Conservation (phyloP, 2,113 vertebrate species). For the Melanostigma gelatinosum region DNA sequence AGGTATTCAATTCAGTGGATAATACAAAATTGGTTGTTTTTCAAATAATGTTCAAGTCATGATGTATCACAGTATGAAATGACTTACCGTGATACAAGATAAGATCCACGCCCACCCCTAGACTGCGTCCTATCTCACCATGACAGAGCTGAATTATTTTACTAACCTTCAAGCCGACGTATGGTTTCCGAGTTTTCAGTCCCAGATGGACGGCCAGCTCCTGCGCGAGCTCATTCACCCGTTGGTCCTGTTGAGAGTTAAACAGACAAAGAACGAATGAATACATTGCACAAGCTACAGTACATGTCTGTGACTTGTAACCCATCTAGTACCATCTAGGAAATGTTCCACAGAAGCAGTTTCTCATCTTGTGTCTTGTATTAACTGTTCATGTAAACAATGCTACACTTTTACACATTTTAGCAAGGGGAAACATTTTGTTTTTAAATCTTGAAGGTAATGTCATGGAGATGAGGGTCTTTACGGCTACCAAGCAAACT, state of each 20-base stretch:
- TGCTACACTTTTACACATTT: neutral
- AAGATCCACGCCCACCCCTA: too few species aligned
- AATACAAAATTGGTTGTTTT: neutral
- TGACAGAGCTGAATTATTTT: neutral
- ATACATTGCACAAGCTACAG: neutral
- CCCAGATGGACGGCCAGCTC: slow-evolving; percentile 90
- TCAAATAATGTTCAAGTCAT: neutral
- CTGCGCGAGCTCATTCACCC: slow-evolving; percentile 90
- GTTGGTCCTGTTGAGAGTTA: slow-evolving; percentile 85
- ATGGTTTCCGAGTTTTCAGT: slow-evolving; percentile 89
- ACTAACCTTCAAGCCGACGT: slow-evolving; percentile 88
- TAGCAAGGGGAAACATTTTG: too few species aligned
- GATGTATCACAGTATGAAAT: neutral
- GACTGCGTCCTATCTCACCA: neutral
- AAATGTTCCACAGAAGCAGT: neutral
- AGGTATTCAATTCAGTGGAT: neutral
- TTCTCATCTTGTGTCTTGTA: too few species aligned
- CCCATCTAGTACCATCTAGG: neutral
- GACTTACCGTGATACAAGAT: neutral
- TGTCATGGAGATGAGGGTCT: too few species aligned
- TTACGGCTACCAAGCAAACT: too few species aligned
- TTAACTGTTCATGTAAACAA: neutral
- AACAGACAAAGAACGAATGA: neutral
- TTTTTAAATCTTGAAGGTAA: too few species aligned
- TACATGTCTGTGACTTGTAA: neutral